Base-by-base conservation (phyloP, 2,888 invertebrate species). In the Drepana falcataria region DNA sequence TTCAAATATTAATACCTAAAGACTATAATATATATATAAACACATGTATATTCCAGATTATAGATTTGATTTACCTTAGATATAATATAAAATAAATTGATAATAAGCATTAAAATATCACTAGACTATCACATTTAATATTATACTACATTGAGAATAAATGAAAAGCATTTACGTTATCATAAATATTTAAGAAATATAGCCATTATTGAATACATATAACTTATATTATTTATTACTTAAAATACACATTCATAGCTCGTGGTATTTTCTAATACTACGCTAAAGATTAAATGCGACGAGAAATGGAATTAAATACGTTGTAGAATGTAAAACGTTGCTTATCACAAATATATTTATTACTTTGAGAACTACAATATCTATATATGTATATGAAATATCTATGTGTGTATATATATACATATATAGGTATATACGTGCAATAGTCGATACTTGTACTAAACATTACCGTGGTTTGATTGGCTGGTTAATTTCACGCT, bases 191-290 rank as follows among this genome's bases (percentile, higher is more conserved):
- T 58, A 54, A 64, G 60, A 57, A 61, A 64, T 66, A 66, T 66
- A 65, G 63, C 61, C 56, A 51, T 63, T 69, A 59, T 78, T 80
- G 75, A 66, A 75, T 85, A 86, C 81, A 85, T 55, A 59, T 66
- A 72, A 59, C 41, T 52, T 61, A 52, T 33, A 57, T 48, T 4
- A 57, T 69, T 87, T 89, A 88, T 88, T 88, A 88, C 88, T 88
- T 21, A 84, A 58, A 65, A 85, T 88, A 89, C 88, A 88, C 87
- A 77, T 79, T 73, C 21, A 21, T 21, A 44, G 80, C 85, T 74
- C 73, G 49, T 63, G 66, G 83, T 74, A 60, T 65, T 68, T 68
- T 9, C 44, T 44, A 44, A 44, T 64, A 70, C 65, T 69, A 70
- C 68, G 58, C 21, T 21, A 47, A 55, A 61, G 65, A 54, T 48